phyloP scores from a whole-genome alignment of 2,113 vertebrate genomes.

The Tachycineta bicolor region DNA sequence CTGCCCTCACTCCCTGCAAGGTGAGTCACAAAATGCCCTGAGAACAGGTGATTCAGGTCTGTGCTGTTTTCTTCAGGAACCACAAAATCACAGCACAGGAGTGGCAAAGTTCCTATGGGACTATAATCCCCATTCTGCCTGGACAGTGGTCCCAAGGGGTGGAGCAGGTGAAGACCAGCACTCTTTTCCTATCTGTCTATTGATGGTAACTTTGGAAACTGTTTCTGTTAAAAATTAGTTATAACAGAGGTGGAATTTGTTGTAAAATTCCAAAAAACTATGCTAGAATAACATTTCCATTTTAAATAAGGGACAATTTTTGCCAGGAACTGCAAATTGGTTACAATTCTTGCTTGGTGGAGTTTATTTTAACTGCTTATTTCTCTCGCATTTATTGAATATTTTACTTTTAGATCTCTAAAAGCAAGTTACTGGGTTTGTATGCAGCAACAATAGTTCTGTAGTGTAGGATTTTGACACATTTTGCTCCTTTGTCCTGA shows the following conservation, averaged over 20 bases:
- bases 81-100: constrained; percentile 41
- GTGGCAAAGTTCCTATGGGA: constrained; percentile 3
- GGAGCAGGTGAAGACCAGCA: neutral
- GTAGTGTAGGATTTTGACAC: neutral
- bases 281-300: neutral
- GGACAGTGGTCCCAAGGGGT: constrained; percentile 22
- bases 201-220: neutral
- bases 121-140: neutral
- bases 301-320: neutral
- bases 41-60: neutral
- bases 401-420: neutral
- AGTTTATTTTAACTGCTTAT: neutral
- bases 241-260: neutral
- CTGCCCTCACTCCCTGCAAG: neutral
- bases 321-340: neutral
- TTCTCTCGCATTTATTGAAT: neutral
- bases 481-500: neutral
- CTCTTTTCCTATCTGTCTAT: neutral
- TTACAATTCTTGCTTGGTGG: neutral
- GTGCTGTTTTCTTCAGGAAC: constrained; percentile 46
- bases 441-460: neutral
- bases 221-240: neutral
- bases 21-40: neutral
- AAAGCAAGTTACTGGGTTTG: neutral
- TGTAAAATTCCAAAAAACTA: neutral